A percentile compares a stretch with the other conserved stretches of the same genome.
Conservation (phyloP, 2,113 vertebrate genomes). For the Larimichthys polyactis region DNA sequence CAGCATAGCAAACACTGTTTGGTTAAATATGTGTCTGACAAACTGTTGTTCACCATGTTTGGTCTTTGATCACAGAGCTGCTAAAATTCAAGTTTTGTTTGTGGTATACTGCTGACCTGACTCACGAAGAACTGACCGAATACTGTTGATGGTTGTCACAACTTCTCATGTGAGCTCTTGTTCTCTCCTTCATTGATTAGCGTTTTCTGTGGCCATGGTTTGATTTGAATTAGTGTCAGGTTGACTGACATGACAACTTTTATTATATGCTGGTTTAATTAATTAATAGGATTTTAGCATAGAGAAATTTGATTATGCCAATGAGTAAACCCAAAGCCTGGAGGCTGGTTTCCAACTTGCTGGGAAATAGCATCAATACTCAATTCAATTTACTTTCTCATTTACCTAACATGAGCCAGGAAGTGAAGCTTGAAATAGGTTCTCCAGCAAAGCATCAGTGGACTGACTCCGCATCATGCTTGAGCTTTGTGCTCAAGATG, state of each 20-base stretch:
- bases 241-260: constrained; percentile 42
- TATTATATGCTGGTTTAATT: constrained; percentile 34
- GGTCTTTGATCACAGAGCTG: background rate
- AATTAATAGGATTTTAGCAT: constrained; percentile 43
- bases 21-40: background rate
- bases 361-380: constrained; percentile 57
- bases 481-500: constrained; percentile 49
- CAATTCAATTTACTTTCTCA: constrained; percentile 73
- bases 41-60: background rate
- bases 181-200: background rate
- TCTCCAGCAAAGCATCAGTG: constrained; percentile 57
- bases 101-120: constrained; percentile 40
- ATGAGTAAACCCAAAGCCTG: background rate
- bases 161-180: constrained; percentile 9
- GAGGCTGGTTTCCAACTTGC: constrained; percentile 47
- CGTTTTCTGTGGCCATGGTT: constrained; percentile 18
- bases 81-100: constrained; percentile 16
- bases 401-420: constrained; percentile 71
- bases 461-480: constrained; percentile 55
- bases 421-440: constrained; percentile 80
- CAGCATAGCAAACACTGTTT: background rate
- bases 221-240: constrained; percentile 28
- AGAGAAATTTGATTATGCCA: constrained; percentile 50
- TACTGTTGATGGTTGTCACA: background rate
- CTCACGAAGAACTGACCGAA: constrained; percentile 12